Evolutionary conservation across 1,140 invertebrate species (phyloP), one percentile per base, ranked within the genome.

Genomic region (Brachystomella parvula): DNA sequence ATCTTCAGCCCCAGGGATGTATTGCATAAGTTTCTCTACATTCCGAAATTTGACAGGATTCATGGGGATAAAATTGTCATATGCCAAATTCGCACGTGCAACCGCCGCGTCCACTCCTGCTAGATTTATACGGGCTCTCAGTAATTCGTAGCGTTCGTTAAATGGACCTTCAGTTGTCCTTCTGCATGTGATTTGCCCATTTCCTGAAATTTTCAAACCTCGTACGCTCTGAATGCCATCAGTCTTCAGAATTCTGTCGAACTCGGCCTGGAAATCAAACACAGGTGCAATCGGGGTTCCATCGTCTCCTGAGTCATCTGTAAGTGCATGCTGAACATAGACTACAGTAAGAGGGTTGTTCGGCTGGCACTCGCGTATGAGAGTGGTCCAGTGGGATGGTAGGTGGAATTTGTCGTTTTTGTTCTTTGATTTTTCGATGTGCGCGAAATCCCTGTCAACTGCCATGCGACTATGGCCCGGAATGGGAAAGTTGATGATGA

Each of bases 391-490:
- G 19, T 67, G 47, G 3, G 53, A 62, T 3, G 61, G 65, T 39
- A 44, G 39, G 0, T 17, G 9, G 17, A 67, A 56, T 33, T 39
- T 67, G 32, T 67, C 65, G 6, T 58, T 0, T 63, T 30, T 62
- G 3, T 19, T 6, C n/a, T 63, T 67, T 44, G 24, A 53, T 31
- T 63, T 67, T 32, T 67, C 65, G 24, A 67, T 63, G 1, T 29
- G 29, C 1, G 60, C 65, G 35, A 66, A 67, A 17, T 67, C 65
- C 1, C 35, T 9, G n/a, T 67, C 65, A n/a, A 35, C 19, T 0
- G 21, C 2, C 65, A 67, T 63, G 1, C 49, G 19, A 3, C 26
- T 35, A 21, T 67, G 65, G 2, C 65, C 60, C 15, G 57, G 35
- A 3, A 62, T 24, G 0, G 65, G 65, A 1, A 67, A 63, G 12